A percentile compares a stretch with the other conserved stretches of the same genome.
Conservation (phyloP, 30 jellyfish, hydroid and myxozoan species). For the Catostylus mosaicus region DNA sequence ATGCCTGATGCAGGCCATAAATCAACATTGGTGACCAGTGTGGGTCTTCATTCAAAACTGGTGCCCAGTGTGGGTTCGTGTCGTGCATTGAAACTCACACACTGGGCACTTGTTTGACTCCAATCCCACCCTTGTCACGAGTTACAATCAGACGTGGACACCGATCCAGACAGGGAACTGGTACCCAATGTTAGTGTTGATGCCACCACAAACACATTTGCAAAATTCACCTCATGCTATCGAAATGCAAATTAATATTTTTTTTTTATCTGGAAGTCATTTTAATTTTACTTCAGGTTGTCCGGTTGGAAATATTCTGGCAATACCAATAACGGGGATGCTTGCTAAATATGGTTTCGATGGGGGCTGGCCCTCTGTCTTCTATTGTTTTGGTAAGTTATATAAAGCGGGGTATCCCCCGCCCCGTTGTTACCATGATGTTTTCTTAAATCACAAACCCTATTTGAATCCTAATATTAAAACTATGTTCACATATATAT, state of each 20-base stretch:
- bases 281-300: conserved; percentile 56
- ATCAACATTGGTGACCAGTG: neutral
- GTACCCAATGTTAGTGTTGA: no score
- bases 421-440: neutral
- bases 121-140: no score
- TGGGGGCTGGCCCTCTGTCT: conserved; percentile 99
- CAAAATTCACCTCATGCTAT: no score
- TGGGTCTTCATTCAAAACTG: neutral
- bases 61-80: neutral
- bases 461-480: no score
- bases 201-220: no score
- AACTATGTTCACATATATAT: no score
- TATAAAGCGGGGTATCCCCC: neutral
- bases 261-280: no score
- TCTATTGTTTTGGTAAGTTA: conserved; percentile 88
- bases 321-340: conserved; percentile 93
- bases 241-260: neutral
- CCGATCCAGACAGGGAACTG: no score
- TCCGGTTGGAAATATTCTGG: conserved; percentile 92
- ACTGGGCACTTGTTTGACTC: no score
- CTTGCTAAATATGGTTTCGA: conserved; percentile 96
- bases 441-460: neutral
- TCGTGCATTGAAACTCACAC: no score
- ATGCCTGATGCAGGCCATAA: neutral
- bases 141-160: no score